A percentile compares a stretch with the other conserved stretches of the same genome.
Conservation (phyloP, 2,888 invertebrate genomes). For the Scaeva pyrastri region DNA sequence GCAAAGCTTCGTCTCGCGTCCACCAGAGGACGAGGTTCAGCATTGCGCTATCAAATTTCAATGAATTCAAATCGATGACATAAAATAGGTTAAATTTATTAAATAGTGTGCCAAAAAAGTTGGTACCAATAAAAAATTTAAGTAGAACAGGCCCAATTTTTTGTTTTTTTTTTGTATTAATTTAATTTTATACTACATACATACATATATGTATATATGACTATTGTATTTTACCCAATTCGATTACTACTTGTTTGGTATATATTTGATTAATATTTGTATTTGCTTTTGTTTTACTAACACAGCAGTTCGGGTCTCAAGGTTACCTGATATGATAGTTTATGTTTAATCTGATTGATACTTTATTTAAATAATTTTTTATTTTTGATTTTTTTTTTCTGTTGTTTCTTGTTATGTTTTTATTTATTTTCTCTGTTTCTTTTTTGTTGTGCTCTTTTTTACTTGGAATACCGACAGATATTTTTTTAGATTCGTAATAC, state of each 20-base stretch:
- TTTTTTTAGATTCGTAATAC: conserved; percentile 62
- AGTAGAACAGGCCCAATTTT: conserved; percentile 67
- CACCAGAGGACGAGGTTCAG: background rate
- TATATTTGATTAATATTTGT: conserved; percentile 72
- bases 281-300: conserved; percentile 60
- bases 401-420: conserved; percentile 34
- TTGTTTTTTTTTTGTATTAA: conserved; percentile 2
- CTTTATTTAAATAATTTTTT: conserved; percentile 42
- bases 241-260: conserved; percentile 64
- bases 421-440: background rate
- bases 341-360: conserved; percentile 71
- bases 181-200: no score
- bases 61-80: conserved; percentile 64
- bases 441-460: conserved; percentile 27
- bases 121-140: conserved; percentile 30
- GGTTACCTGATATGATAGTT: conserved; percentile 75
- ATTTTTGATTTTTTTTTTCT: conserved; percentile 15
- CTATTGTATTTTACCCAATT: conserved; percentile 54
- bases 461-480: conserved; percentile 38
- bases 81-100: conserved; percentile 66
- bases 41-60: conserved; percentile 47
- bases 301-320: conserved; percentile 70
- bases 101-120: conserved; percentile 60
- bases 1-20: conserved; percentile 25
- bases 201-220: no score